Percentiles rank a stretch among this genome's conserved stretches.
phyloP scores from a whole-genome alignment of 2,113 vertebrate genomes.

The Piprites chloris region DNA sequence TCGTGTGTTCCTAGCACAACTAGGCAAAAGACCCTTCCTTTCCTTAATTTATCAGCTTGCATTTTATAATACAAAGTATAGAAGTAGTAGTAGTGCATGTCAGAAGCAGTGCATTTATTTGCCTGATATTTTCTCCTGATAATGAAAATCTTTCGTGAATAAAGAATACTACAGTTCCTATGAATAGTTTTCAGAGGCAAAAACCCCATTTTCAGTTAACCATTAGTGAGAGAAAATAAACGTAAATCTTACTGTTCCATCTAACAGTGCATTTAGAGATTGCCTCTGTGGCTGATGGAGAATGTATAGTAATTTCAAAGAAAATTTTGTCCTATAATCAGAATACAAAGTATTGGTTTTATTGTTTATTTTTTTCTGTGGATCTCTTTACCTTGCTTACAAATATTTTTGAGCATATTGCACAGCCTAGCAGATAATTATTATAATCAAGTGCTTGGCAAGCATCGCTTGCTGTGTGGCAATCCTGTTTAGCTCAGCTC shows the following conservation, averaged over 20 bases:
- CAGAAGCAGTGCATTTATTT: neutral
- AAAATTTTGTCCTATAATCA: neutral
- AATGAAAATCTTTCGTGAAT: neutral
- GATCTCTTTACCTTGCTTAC: neutral
- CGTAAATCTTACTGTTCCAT: neutral
- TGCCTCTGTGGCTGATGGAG: neutral
- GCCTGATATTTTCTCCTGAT: neutral
- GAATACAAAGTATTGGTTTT: neutral
- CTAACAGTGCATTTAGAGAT: neutral
- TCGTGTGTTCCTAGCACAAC: neutral
- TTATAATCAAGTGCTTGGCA: neutral
- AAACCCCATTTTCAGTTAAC: neutral
- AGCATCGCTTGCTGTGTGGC: neutral
- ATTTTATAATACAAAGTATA: neutral
- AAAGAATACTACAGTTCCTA: neutral
- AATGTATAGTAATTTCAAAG: neutral
- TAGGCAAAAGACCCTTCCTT: neutral
- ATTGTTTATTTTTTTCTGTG: neutral
- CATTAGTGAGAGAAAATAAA: neutral
- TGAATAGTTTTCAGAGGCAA: neutral
- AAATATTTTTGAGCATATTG: neutral
- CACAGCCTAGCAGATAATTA: neutral
- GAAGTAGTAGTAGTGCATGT: neutral
- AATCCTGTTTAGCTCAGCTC: conserved; percentile 3
- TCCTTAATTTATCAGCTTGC: neutral